A percentile compares a stretch with the other conserved stretches of the same genome.
Evolutionary conservation across 1,140 invertebrate species (phyloP).

Genomic region (Chlorops oryzae): DNA sequence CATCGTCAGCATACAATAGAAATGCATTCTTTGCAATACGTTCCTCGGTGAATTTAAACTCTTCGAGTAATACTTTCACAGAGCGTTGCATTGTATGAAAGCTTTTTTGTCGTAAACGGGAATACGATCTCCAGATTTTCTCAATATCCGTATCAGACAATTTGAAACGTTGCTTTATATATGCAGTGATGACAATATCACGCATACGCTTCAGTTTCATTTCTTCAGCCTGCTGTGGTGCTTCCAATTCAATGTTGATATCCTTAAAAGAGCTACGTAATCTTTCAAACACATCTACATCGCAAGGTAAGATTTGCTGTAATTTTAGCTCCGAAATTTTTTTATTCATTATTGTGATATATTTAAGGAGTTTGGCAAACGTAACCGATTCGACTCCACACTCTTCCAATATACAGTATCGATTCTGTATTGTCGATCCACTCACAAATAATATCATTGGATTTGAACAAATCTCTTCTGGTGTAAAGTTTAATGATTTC

Average conservation of each 20-base stretch:
- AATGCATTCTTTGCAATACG: conserved; percentile 52
- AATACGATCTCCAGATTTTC: conserved; percentile 51
- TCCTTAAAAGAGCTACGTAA: conserved; percentile 26
- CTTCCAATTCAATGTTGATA: conserved; percentile 25
- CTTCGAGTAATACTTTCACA: conserved; percentile 47
- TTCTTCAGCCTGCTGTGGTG: conserved; percentile 29
- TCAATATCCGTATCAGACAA: conserved; percentile 48
- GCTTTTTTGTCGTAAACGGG: conserved; percentile 51
- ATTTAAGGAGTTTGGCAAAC: conserved; percentile 50
- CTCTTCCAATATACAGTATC: conserved; percentile 52
- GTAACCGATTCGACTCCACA: conserved; percentile 50
- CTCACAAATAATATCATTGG: conserved; percentile 53
- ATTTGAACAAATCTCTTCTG: conserved; percentile 48
- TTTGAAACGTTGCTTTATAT: conserved; percentile 49
- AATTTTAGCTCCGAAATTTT: conserved; percentile 31
- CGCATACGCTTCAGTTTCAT: conserved; percentile 49
- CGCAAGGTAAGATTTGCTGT: conserved; percentile 24
- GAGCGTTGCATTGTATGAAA: conserved; percentile 51
- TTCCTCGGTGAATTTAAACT: conserved; percentile 49
- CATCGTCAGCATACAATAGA: conserved; percentile 51
- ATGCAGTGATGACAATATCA: conserved; percentile 49
- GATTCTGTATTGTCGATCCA: conserved; percentile 51
- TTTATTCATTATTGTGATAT: conserved; percentile 41
- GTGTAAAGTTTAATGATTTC: conserved; percentile 36
- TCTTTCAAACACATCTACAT: conserved; percentile 40